A percentile compares a stretch with the other conserved stretches of the same genome.
Evolutionary conservation across 2,797 vertebrate species (phyloP).

Genomic region (Helicolenus hilgendorfi): DNA sequence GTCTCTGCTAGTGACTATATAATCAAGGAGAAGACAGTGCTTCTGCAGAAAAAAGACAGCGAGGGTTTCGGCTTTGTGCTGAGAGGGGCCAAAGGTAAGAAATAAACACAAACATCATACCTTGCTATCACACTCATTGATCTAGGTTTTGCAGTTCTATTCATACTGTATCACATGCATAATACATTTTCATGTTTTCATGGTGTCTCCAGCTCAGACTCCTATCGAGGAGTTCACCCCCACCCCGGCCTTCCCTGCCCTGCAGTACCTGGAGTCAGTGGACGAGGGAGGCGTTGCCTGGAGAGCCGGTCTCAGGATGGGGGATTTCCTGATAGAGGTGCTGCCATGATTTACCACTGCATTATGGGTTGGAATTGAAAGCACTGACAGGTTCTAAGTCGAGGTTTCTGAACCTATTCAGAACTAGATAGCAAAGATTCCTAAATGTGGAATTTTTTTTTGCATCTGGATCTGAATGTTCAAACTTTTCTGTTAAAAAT

Average conservation of each 20-base stretch:
- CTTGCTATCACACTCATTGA: background rate
- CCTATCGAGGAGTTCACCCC: constrained; percentile 98
- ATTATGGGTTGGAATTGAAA: background rate
- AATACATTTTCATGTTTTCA: background rate
- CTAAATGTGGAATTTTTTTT: background rate
- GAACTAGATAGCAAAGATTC: background rate
- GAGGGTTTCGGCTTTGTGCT: constrained; percentile 98
- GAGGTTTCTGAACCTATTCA: background rate
- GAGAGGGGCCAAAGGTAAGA: constrained; percentile 96
- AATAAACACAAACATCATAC: background rate
- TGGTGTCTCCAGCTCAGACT: constrained; percentile 93
- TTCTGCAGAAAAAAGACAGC: constrained; percentile 97
- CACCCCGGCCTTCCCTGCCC: constrained; percentile 95
- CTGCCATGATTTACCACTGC: background rate
- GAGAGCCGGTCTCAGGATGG: constrained; percentile 96
- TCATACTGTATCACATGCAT: background rate
- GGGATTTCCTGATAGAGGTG: constrained; percentile 97
- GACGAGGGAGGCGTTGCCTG: constrained; percentile 96
- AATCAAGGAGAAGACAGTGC: constrained; percentile 97
- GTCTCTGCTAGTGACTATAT: constrained; percentile 93
- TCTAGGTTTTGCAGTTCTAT: background rate
- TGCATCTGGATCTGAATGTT: background rate
- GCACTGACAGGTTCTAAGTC: background rate
- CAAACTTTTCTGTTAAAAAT: background rate
- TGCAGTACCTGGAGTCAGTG: constrained; percentile 96